These are phyloP conservation scores for Leptinotarsa haldemani DNA, from an alignment of 2,888 invertebrate species.

Conservation along the genomic window DNA sequence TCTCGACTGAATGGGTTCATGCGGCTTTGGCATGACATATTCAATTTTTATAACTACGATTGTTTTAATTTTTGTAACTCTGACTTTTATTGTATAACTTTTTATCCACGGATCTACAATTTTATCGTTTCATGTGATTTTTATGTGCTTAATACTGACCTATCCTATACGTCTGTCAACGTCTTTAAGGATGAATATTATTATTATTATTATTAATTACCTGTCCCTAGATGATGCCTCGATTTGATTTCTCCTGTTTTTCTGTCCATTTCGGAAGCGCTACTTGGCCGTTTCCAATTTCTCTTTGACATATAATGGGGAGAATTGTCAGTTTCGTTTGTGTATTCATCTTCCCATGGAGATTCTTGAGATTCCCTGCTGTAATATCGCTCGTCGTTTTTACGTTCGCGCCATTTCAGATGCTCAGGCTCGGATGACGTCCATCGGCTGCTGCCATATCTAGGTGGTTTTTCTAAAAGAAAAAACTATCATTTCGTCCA, in stretches of 20 bases:
- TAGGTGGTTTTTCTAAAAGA: conserved; percentile 54
- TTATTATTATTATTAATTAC: no score
- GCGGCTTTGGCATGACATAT: no score
- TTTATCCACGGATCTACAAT: no score
- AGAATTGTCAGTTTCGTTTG: conserved; percentile 62
- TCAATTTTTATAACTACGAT: no score
- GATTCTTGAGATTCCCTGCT: conserved; percentile 65
- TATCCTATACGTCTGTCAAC: no score
- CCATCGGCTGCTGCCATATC: conserved; percentile 57
- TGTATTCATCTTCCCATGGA: conserved; percentile 73
- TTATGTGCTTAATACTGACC: no score
- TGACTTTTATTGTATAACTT: no score
- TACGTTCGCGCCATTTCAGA: conserved; percentile 54
- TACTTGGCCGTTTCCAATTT: conserved; percentile 70
- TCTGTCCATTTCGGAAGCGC: conserved; percentile 71
- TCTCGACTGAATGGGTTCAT: no score
- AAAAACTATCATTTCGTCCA: conserved; percentile 14
- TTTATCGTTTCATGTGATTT: no score
- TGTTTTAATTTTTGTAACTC: no score
- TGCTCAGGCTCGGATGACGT: conserved; percentile 46
- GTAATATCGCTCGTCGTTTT: conserved; percentile 65
- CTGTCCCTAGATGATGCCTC: conserved; percentile 54
- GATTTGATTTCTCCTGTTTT: conserved; percentile 64
- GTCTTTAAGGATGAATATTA: no score
- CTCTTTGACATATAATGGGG: conserved; percentile 61